Evolutionary conservation across 2,888 invertebrate genomes (phyloP), one percentile per base, ranked within the genome.

Genomic region (Nesidiocoris tenuis): DNA sequence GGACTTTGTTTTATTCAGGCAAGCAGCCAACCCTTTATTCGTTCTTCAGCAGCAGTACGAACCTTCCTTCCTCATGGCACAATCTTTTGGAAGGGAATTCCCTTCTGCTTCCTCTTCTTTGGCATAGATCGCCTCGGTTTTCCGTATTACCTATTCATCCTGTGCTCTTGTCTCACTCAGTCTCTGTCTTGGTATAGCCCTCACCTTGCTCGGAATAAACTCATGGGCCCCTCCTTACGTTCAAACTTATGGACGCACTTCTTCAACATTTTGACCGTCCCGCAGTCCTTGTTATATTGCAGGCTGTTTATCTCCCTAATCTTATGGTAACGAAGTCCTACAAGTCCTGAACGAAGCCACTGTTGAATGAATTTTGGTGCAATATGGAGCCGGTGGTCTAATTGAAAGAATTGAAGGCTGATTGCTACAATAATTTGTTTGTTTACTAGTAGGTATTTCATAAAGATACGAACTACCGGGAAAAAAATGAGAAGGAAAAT

Each of bases 1-100:
- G 70, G 59, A 70, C 70, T 59, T 70, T 70, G 70, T 70, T 70
- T 70, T 70, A 70, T 70, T 70, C 70, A 70, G 25, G 70, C 67
- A 55, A 23, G 67, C 56, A 12, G 25, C 70, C 70, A 1, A 70
- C 70, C 70, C 70, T 12, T 59, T 59, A 70, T 70, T 59, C 59
- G 59, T 59, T 70, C 59, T 17, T 7, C 23, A 12, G 17, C 18
- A 9, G 21, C 22, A 57, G 2, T 23, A 9, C n/a, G n/a, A n/a
- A n/a, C 22, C 23, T 24, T 21, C 23, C 70, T 70, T 12, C n/a
- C 59, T 70, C 21, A 22, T 59, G 54, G 55, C 56, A n/a, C 9
- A 16, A 21, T 56, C 22, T 16, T 21, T 1, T 5, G 12, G 19
- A n/a, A 16, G 56, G 2, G 18, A 65, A 25, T 65, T 18, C 1